A percentile compares a stretch with the other conserved stretches of the same genome.
phyloP scores from a whole-genome alignment of 2,113 vertebrate species.

The Lipotes vexillifer region DNA sequence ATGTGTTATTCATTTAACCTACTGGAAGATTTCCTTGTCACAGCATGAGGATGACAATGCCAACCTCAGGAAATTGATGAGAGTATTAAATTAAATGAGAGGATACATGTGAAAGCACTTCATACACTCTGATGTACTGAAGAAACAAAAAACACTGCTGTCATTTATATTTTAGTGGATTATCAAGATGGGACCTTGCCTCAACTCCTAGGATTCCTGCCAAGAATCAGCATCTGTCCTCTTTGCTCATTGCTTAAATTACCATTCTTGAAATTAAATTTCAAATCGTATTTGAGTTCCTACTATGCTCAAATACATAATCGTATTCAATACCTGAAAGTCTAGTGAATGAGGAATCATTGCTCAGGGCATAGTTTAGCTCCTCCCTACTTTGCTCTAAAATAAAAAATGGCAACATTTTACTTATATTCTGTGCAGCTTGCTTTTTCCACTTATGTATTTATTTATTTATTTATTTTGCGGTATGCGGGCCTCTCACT shows the following conservation, averaged over 20 bases:
- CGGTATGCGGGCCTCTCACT: too few relatives aligned
- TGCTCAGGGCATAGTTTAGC: background rate
- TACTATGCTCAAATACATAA: background rate
- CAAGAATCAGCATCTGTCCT: background rate
- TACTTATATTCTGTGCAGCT: background rate
- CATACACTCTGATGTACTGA: background rate
- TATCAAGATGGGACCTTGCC: background rate
- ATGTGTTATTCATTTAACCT: background rate
- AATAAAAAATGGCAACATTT: background rate
- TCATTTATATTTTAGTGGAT: background rate
- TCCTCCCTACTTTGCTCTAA: background rate
- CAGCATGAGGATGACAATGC: background rate
- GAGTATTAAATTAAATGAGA: background rate
- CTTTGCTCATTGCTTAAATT: background rate
- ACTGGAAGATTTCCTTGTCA: background rate
- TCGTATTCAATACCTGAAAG: background rate
- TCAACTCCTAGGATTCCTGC: background rate
- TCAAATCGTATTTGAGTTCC: background rate
- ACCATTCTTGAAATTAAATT: background rate
- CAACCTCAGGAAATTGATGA: background rate
- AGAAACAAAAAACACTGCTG: background rate
- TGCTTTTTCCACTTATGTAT: background rate
- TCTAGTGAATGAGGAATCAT: background rate
- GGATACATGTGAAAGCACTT: background rate
- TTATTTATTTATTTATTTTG: background rate